Base-by-base conservation (phyloP, 2,797 vertebrate genomes). In the Lepilemur septentrionalis region DNA sequence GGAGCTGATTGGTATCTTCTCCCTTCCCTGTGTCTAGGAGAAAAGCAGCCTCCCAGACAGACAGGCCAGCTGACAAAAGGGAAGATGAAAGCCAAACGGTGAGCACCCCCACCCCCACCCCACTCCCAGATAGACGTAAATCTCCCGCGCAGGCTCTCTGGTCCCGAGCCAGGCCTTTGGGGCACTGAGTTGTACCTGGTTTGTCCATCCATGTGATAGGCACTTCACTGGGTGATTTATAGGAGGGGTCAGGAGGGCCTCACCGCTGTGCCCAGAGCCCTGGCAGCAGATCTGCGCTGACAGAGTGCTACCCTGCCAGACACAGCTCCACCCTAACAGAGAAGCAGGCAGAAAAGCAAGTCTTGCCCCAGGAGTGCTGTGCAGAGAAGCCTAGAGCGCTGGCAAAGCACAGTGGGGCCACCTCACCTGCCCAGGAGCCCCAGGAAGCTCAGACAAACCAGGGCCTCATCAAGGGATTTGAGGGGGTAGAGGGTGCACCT, bases 21-120 rank as follows among this genome's bases (percentile, higher is more conserved):
- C 0, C 95, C 80, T 96, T 96, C 93, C 89, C 70, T 93, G 81
- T 97, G 76, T 93, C 93, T 95, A 99, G 99, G 99, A 99, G 99
- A 98, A 99, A 99, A 99, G 99, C 99, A 97, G 99, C 99, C 0
- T 99, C 99, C 13, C 99, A 99, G 89, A 99, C 99, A 95, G 99
- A 99, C 98, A 99, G 99, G 98, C 99, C 99, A 13, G 99, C 98
- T 67, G 99, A 99, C 96, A 99, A 98, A 97, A 99, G 98, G 97
- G 99, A 99, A 72, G 99, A 99, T 84, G 99, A 99, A 97, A 99
- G 99, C 99, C 99, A 99, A 99, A 99, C 99, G 2, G 99, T 99
- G 97, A 99, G 99, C n/a, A 61, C 3, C 2, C 15, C 11, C 23
- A 18, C 2, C 12, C 12, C 86, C 25, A 6, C 0, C 6, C 17